Conservation (phyloP, 2,888 invertebrate genomes). For the Thymelicus acteon region DNA sequence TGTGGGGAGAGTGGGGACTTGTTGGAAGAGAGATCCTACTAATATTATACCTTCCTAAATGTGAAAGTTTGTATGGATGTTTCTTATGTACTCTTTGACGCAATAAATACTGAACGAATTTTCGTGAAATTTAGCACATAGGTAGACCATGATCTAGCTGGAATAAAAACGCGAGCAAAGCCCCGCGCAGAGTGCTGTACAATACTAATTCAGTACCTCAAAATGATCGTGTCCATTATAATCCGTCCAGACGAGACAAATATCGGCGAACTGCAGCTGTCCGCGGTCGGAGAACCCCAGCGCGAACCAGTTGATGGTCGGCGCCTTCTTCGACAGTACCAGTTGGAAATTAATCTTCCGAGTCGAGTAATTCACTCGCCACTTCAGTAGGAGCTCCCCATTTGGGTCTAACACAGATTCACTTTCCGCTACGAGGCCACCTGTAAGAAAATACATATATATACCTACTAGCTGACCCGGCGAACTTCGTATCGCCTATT, state of each 20-base stretch:
- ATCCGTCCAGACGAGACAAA: slow-evolving; percentile 92
- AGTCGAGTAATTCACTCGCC: slow-evolving; percentile 67
- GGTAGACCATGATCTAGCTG: too few relatives aligned
- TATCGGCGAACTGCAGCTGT: slow-evolving; percentile 89
- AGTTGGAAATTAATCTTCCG: slow-evolving; percentile 78
- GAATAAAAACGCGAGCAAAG: too few relatives aligned
- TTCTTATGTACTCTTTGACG: too few relatives aligned
- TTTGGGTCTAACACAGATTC: slow-evolving; percentile 73
- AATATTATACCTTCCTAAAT: too few relatives aligned
- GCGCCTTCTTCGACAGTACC: slow-evolving; percentile 73
- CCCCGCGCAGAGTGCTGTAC: too few relatives aligned
- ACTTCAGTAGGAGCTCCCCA: slow-evolving; percentile 69
- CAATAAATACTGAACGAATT: too few relatives aligned
- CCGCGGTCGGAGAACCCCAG: slow-evolving; percentile 95
- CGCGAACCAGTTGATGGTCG: slow-evolving; percentile 89
- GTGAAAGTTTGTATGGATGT: too few relatives aligned
- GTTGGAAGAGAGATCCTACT: too few relatives aligned
- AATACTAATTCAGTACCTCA: slow-evolving; percentile 56
- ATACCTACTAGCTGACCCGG: too few relatives aligned
- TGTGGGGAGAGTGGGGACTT: too few relatives aligned
- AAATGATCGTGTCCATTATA: slow-evolving; percentile 85
- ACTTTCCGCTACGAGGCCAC: slow-evolving; percentile 62
- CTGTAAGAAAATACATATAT: slow-evolving; percentile 48
- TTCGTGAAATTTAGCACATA: too few relatives aligned
- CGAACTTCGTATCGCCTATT: too few relatives aligned